These are phyloP conservation scores for Mycalesis mineus DNA, from an alignment of 2,888 invertebrate genomes.

Conservation along the genomic window DNA sequence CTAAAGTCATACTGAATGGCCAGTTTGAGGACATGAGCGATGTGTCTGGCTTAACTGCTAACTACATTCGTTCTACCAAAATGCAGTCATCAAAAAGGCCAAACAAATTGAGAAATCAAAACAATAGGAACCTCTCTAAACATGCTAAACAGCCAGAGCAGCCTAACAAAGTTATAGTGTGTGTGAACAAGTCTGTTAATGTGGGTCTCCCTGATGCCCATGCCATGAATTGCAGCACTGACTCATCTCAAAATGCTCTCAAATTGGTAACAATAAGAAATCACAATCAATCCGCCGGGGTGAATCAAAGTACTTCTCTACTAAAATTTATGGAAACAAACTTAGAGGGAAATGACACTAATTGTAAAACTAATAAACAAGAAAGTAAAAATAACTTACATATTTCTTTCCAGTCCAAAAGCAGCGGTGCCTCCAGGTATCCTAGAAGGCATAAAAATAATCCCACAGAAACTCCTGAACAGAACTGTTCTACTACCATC, in stretches of 20 bases:
- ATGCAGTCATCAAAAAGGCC: slow-evolving; percentile 53
- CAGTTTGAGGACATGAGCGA: slow-evolving; percentile 69
- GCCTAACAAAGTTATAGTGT: slow-evolving; percentile 47
- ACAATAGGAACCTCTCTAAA: slow-evolving; percentile 48
- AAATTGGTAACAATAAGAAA: slow-evolving; percentile 53
- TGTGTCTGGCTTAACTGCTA: slow-evolving; percentile 71
- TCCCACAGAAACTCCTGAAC: slow-evolving; percentile 28
- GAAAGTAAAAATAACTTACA: slow-evolving; percentile 42
- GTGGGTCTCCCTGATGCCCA: slow-evolving; percentile 39
- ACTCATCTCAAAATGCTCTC: slow-evolving; percentile 61
- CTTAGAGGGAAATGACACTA: slow-evolving; percentile 31
- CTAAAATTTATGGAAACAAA: slow-evolving; percentile 56
- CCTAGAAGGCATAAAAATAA: slow-evolving; percentile 52
- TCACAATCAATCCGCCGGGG: slow-evolving; percentile 40
- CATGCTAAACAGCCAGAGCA: slow-evolving; percentile 40
- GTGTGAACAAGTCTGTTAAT: slow-evolving; percentile 56
- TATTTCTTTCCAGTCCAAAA: slow-evolving; percentile 52
- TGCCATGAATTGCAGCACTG: slow-evolving; percentile 54
- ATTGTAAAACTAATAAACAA: slow-evolving; percentile 29
- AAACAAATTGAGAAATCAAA: slow-evolving; percentile 52
- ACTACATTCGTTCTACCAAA: slow-evolving; percentile 71
- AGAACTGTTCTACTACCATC: slow-evolving; percentile 22
- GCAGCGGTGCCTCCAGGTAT: slow-evolving; percentile 53
- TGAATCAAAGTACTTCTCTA: slow-evolving; percentile 54
- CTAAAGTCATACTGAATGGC: slow-evolving; percentile 43